phyloP scores from a whole-genome alignment of 2,888 invertebrate genomes.

The Bimastos eiseni region DNA sequence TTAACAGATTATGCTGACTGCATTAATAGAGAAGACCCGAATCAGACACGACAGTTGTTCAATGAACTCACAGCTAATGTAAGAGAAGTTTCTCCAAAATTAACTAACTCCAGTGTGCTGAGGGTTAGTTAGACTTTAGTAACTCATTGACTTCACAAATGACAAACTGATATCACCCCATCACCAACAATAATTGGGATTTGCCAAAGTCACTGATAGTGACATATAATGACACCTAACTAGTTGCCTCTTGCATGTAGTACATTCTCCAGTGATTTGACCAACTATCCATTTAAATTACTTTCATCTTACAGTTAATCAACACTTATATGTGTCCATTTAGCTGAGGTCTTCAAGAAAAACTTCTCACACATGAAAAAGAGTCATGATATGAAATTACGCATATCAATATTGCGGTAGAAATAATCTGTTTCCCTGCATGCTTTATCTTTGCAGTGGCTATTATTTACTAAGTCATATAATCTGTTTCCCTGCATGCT shows the following conservation, averaged over 20 bases:
- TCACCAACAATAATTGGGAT: background rate
- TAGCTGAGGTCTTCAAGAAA: too few relatives aligned
- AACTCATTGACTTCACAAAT: background rate
- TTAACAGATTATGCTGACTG: constrained; percentile 1
- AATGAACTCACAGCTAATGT: background rate
- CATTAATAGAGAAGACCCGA: background rate
- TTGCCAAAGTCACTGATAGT: background rate
- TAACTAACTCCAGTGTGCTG: background rate
- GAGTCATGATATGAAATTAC: background rate
- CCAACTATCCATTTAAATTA: background rate
- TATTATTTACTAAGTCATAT: background rate
- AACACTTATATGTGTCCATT: too few relatives aligned
- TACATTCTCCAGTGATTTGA: background rate
- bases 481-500: background rate
- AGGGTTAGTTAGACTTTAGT: background rate
- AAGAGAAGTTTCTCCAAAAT: background rate
- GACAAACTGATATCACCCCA: background rate
- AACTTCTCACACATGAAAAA: too few relatives aligned
- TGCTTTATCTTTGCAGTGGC: too few relatives aligned
- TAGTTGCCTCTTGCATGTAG: background rate
- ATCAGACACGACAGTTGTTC: background rate
- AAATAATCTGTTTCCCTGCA: background rate
- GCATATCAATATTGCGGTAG: background rate
- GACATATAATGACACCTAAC: background rate
- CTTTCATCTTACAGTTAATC: background rate